A percentile compares a stretch with the other conserved stretches of the same genome.
Conservation (phyloP, 2,113 vertebrate species). For the Corythaeola cristata region DNA sequence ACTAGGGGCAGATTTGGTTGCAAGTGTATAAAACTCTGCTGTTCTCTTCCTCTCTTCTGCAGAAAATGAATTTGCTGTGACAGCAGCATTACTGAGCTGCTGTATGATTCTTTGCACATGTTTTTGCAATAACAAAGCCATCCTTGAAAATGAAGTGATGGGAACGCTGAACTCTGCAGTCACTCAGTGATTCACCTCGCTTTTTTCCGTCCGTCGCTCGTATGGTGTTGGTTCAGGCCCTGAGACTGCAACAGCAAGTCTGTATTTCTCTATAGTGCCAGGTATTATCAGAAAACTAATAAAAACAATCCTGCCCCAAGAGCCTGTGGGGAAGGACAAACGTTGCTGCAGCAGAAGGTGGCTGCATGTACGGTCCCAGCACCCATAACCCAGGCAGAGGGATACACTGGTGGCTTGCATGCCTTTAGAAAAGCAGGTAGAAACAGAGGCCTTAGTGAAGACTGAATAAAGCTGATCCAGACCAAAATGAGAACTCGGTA, state of each 20-base stretch:
- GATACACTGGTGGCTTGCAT: not conserved
- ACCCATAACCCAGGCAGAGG: not conserved
- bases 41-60: not conserved
- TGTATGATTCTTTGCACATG: not conserved
- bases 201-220: not conserved
- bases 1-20: slow-evolving; percentile 19
- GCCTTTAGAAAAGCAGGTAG: not conserved
- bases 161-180: not conserved
- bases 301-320: not conserved
- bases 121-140: slow-evolving; percentile 23
- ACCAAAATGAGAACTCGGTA: not conserved
- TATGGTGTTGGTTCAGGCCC: not conserved
- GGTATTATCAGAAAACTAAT: not conserved
- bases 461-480: not conserved
- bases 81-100: slow-evolving; percentile 37
- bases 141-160: not conserved
- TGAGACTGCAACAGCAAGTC: not conserved
- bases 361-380: not conserved
- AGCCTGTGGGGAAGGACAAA: not conserved
- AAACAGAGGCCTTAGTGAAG: not conserved
- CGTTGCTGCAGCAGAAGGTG: not conserved
- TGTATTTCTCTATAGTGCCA: not conserved
- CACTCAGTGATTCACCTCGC: not conserved
- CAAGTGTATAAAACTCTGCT: not conserved
- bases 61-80: slow-evolving; percentile 42